Conservation (phyloP, 2,888 invertebrate genomes). For the Amblyteles armatorius region DNA sequence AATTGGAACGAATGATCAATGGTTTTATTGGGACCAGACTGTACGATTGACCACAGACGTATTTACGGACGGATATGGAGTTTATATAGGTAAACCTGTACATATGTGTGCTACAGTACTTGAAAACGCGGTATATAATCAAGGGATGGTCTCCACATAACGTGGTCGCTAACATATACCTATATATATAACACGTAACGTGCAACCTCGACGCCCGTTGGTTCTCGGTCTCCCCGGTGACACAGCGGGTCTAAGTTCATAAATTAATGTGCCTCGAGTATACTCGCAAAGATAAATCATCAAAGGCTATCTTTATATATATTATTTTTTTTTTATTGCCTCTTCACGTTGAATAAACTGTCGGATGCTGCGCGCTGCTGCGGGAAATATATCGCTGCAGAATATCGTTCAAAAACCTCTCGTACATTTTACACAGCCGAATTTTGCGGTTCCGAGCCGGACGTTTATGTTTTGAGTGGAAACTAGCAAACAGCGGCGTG, state of each 20-base stretch:
- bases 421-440: background rate
- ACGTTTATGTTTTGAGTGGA: background rate
- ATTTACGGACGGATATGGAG: constrained; percentile 10
- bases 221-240: constrained; percentile 3
- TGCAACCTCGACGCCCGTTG: background rate
- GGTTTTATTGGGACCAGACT: constrained; percentile 1
- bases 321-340: background rate
- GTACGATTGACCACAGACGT: constrained; percentile 8
- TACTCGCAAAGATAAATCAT: constrained; percentile 15
- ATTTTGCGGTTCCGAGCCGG: background rate
- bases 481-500: background rate
- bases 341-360: constrained; percentile 51
- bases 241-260: constrained; percentile 20
- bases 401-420: background rate
- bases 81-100: background rate
- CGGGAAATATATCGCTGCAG: background rate
- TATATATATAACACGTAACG: background rate
- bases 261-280: constrained; percentile 22
- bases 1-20: constrained; percentile 17
- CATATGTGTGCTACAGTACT: background rate
- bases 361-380: constrained; percentile 22
- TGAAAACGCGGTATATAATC: background rate
- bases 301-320: constrained; percentile 24
- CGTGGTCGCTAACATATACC: background rate
- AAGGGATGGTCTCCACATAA: constrained; percentile 8